Base-by-base conservation (phyloP, 2,797 vertebrate genomes). In the Parambassis ranga region DNA sequence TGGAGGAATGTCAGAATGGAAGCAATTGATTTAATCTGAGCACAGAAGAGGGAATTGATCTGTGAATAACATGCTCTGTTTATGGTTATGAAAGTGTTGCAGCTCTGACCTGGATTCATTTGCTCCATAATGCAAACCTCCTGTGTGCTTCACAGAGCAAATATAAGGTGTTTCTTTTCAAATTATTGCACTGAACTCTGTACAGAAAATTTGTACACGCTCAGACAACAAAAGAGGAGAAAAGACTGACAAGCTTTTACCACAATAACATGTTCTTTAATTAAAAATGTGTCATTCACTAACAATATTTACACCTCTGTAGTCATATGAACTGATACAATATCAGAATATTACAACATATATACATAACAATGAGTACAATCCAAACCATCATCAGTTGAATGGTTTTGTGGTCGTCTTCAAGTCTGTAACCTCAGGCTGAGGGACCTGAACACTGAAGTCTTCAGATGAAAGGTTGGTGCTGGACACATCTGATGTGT, bases 231-330 rank as follows among this genome's bases (percentile, higher is more conserved):
- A 7, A 42, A 37, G 6, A 41, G 50, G 0, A 75, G 61, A 15
- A 10, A 68, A 35, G 33, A 69, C 5, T 5, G 24, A 43, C 43
- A 23, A 23, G 10, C 11, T 57, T n/a, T 75, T 60, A 77, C 32
- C 69, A 79, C 62, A 75, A 30, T 68, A 57, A 47, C 35, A 48
- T 75, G 75, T 58, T 32, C 53, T 85, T 86, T 90, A 83, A 87
- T 89, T 74, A 77, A 77, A 87, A 90, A 75, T 31, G 4, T 56
- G 71, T 78, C 48, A 71, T 72, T 86, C 63, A 76, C 62, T 79
- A 89, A n/a, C 74, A 90, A 83, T 91, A 93, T 93, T 55, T 93
- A 93, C 91, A 93, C 75, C 79, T 77, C 77, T 59, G 55, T 38
- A 46, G 36, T 80, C 60, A 16, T 78, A 77, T 84, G 47, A 79